Conservation (phyloP, 2,888 invertebrate genomes). For the Selenia dentaria region DNA sequence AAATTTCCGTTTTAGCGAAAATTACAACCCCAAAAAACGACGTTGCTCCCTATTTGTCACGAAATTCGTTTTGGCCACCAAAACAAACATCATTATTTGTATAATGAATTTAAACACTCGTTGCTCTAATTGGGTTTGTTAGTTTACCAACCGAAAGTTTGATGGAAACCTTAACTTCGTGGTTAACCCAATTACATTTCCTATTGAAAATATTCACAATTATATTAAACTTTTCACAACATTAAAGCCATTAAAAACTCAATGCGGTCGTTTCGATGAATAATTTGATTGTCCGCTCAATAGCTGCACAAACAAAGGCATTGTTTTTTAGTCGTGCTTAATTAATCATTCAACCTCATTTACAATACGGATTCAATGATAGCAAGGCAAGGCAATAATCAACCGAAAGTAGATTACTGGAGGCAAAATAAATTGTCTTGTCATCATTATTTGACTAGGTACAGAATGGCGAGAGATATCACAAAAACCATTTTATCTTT, state of each 20-base stretch:
- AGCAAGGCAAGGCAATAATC: slow-evolving; percentile 14
- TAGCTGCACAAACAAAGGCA: slow-evolving; percentile 25
- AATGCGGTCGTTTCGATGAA: slow-evolving; percentile 18
- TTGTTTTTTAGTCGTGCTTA: slow-evolving; percentile 32
- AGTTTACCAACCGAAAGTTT: slow-evolving; percentile 27
- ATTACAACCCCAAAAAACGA: slow-evolving; percentile 10
- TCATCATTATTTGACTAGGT: too few relatives aligned
- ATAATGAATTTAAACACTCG: slow-evolving; percentile 27
- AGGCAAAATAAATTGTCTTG: too few relatives aligned
- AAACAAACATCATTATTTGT: slow-evolving; percentile 27
- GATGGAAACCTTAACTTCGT: slow-evolving; percentile 30
- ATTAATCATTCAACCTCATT: slow-evolving; percentile 31
- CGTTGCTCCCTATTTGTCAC: slow-evolving; percentile 4
- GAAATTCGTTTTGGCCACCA: slow-evolving; percentile 18
- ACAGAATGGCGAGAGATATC: too few relatives aligned
- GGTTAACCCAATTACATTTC: slow-evolving; percentile 28
- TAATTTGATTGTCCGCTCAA: slow-evolving; percentile 22
- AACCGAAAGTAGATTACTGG: slow-evolving; percentile 8
- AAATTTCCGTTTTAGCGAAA: slow-evolving; percentile 9
- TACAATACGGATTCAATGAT: slow-evolving; percentile 22
- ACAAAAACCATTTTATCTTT: too few relatives aligned
- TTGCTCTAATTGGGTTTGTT: slow-evolving; percentile 34
- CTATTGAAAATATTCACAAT: slow-evolving; percentile 22
- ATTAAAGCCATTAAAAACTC: slow-evolving; percentile 18
- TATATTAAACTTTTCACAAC: slow-evolving; percentile 13